Percentiles rank a stretch among this genome's conserved stretches.
Evolutionary conservation across 2,888 invertebrate species (phyloP).

Genomic region (Azorinus chamasolen): DNA sequence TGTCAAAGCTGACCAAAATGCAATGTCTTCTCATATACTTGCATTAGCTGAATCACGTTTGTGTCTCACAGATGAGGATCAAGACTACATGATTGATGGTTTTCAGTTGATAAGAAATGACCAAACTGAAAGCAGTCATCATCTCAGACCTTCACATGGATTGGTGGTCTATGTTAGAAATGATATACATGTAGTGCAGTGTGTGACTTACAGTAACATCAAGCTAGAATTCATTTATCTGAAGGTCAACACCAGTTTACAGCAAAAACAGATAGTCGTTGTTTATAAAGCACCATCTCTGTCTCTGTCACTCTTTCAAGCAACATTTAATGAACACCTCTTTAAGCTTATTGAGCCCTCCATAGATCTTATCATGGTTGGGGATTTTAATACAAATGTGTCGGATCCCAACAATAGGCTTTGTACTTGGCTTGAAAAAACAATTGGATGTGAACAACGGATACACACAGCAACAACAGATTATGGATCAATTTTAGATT

Average conservation of each 20-base stretch:
- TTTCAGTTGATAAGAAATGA: too few species aligned
- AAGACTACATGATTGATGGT: constrained; percentile 11
- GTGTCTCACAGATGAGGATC: background rate
- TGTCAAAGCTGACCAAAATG: too few species aligned
- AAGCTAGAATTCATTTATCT: too few species aligned
- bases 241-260: too few species aligned
- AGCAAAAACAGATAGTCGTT: background rate
- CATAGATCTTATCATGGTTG: background rate
- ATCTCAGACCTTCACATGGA: constrained; percentile 19
- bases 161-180: constrained; percentile 4
- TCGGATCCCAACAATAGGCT: background rate
- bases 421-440: too few species aligned
- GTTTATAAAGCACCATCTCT: constrained; percentile 8
- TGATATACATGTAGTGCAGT: background rate
- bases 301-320: too few species aligned
- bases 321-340: too few species aligned
- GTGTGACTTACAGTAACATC: background rate
- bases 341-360: background rate
- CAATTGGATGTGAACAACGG: background rate
- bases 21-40: too few species aligned
- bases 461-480: constrained; percentile 9
- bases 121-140: too few species aligned
- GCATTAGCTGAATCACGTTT: constrained; percentile 25
- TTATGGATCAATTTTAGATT: background rate
- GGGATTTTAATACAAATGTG: constrained; percentile 1